phyloP scores from a whole-genome alignment of 2,888 invertebrate genomes.

The Troglohyphantes excavatus region DNA sequence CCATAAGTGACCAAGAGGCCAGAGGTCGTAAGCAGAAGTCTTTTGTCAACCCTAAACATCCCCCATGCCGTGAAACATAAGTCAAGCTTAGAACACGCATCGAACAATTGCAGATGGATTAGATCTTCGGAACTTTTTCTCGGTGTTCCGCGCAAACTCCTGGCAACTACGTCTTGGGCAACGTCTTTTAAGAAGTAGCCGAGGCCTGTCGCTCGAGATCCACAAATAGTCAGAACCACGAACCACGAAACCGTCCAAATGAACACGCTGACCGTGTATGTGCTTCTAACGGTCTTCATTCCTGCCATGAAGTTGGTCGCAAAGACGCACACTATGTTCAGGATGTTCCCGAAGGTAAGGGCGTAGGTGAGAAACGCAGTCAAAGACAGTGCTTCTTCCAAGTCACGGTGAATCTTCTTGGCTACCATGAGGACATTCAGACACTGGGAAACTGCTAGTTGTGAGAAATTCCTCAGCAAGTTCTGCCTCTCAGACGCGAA shows the following conservation, averaged over 20 bases:
- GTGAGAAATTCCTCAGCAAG: background rate
- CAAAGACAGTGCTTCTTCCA: slow-evolving; percentile 14
- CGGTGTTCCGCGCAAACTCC: background rate
- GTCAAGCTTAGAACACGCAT: slow-evolving; percentile 5
- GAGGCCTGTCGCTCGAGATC: background rate
- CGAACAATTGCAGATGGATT: background rate
- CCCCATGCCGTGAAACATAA: slow-evolving; percentile 37
- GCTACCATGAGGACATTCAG: background rate
- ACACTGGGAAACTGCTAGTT: background rate
- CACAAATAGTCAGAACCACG: slow-evolving; percentile 18
- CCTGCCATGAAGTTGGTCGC: background rate
- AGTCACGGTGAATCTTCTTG: slow-evolving; percentile 23
- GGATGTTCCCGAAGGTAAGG: slow-evolving; percentile 4
- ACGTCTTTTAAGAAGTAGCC: background rate
- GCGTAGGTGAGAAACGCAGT: slow-evolving; percentile 22
- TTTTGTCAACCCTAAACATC: slow-evolving; percentile 36
- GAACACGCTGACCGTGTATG: slow-evolving; percentile 3
- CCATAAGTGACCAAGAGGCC: slow-evolving; percentile 42
- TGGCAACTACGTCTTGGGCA: background rate
- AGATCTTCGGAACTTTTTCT: background rate
- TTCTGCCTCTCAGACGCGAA: background rate
- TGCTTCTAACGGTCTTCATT: background rate
- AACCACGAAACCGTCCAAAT: slow-evolving; percentile 23
- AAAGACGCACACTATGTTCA: background rate
- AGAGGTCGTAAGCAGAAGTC: slow-evolving; percentile 26